Evolutionary conservation across 2,113 vertebrate species (phyloP).

Genomic region (Rhodinocichla rosea): DNA sequence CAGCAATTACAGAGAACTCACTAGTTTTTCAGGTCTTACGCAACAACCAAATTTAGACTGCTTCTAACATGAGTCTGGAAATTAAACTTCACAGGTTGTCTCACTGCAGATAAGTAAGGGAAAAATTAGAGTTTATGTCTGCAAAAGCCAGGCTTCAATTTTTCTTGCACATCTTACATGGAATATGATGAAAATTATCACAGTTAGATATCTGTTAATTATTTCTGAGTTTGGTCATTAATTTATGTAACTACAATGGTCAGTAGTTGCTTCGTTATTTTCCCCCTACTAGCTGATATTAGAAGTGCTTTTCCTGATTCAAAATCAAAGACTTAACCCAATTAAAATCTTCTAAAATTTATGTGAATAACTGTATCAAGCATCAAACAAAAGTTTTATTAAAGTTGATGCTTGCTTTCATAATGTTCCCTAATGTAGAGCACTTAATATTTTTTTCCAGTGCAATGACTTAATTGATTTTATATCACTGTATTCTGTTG

Average conservation of each 20-base stretch:
- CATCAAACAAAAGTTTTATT: background rate
- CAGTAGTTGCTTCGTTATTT: background rate
- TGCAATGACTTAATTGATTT: slow-evolving; percentile 28
- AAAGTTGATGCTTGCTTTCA: background rate
- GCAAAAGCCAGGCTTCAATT: background rate
- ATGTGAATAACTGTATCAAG: background rate
- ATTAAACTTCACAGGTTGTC: background rate
- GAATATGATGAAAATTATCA: background rate
- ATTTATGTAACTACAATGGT: background rate
- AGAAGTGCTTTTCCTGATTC: background rate
- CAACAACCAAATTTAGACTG: background rate
- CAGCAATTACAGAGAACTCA: background rate
- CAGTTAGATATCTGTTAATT: background rate
- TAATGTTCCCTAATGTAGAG: background rate
- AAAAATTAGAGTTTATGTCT: background rate
- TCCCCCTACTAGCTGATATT: background rate
- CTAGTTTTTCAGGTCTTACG: background rate
- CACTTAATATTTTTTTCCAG: background rate
- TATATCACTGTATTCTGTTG: slow-evolving; percentile 6
- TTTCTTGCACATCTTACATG: background rate
- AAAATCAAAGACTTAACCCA: background rate
- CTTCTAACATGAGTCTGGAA: background rate
- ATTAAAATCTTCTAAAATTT: background rate
- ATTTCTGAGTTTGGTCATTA: background rate
- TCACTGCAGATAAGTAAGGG: background rate